Conservation (phyloP, 2,888 invertebrate genomes). For the Andrena praecox region DNA sequence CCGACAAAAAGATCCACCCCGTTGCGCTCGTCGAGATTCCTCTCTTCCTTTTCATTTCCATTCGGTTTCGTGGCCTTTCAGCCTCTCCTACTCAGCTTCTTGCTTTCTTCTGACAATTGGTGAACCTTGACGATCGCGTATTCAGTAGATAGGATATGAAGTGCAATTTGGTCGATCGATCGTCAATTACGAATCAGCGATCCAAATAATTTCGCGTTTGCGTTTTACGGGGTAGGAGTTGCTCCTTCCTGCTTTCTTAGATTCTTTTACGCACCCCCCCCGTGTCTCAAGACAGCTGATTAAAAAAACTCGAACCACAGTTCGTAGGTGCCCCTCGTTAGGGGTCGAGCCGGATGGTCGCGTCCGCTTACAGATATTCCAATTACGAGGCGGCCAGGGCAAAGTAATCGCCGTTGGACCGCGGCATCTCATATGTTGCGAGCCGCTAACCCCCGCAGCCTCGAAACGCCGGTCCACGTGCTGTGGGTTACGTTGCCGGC, state of each 20-base stretch:
- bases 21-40: conserved; percentile 47
- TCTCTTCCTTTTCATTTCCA: conserved; percentile 50
- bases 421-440: conserved; percentile 69
- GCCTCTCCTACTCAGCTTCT: background rate
- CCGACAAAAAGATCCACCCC: conserved; percentile 61
- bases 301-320: no score
- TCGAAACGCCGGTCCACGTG: conserved; percentile 35
- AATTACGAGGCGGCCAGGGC: conserved; percentile 73
- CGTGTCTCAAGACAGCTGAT: no score
- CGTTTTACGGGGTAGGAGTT: conserved; percentile 47
- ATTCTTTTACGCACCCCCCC: no score
- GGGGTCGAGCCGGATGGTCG: conserved; percentile 73
- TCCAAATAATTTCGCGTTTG: conserved; percentile 78
- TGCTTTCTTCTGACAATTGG: background rate
- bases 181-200: conserved; percentile 52
- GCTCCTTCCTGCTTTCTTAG: no score
- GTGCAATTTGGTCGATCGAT: no score
- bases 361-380: conserved; percentile 79
- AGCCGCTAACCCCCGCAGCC: conserved; percentile 60
- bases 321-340: conserved; percentile 47
- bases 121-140: no score
- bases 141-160: no score
- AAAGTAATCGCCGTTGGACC: conserved; percentile 71
- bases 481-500: conserved; percentile 25
- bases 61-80: conserved; percentile 26